phyloP scores from a whole-genome alignment of 2,113 vertebrate genomes.

The Petrocephalus microphthalmus region DNA sequence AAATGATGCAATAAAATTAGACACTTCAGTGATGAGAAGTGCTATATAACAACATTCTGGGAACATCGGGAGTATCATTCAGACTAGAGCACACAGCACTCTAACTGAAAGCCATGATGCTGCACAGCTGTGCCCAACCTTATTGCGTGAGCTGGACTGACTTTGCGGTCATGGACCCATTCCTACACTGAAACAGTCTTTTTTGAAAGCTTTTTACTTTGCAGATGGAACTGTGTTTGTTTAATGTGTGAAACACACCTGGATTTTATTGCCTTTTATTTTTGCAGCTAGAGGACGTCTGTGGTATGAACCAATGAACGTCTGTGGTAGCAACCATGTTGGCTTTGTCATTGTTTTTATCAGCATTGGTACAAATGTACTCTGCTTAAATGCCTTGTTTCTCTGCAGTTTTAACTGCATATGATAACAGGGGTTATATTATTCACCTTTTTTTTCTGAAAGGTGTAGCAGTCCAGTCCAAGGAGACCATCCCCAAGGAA shows the following conservation, averaged over 20 bases:
- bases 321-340: neutral
- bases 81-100: neutral
- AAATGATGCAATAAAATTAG: neutral
- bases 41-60: neutral
- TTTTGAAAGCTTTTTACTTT: neutral
- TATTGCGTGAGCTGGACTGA: neutral
- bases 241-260: neutral
- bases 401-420: neutral
- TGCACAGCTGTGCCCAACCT: neutral
- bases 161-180: neutral
- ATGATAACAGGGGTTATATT: neutral
- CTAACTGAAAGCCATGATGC: neutral
- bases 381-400: neutral
- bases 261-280: neutral
- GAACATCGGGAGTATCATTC: neutral
- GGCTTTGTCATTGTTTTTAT: neutral
- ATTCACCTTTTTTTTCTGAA: neutral
- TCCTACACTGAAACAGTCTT: neutral
- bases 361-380: neutral
- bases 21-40: neutral
- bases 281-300: neutral
- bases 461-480: neutral
- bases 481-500: neutral
- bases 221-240: neutral
- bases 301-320: neutral